phyloP scores from a whole-genome alignment of 2,113 vertebrate species.

The Echinops telfairi region DNA sequence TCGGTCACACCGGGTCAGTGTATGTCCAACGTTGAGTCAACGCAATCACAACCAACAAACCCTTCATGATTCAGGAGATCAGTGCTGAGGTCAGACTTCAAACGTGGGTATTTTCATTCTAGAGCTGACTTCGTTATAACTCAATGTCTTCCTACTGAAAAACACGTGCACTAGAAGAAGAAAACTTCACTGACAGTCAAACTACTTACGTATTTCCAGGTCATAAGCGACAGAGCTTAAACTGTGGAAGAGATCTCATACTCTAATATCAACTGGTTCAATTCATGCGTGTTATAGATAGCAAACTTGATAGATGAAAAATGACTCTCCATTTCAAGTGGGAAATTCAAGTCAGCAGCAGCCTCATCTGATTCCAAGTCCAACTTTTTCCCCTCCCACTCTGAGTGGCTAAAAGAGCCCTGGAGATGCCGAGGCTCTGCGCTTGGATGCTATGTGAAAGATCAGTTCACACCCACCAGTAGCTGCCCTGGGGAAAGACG shows the following conservation, averaged over 20 bases:
- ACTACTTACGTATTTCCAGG: neutral
- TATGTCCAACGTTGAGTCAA: neutral
- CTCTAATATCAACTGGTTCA: neutral
- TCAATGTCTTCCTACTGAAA: neutral
- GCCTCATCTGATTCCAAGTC: neutral
- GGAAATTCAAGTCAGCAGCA: neutral
- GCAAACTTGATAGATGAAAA: neutral
- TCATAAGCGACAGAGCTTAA: constrained; percentile 37
- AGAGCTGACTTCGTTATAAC: neutral
- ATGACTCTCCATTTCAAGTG: too few relatives aligned
- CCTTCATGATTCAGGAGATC: neutral
- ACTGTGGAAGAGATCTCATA: neutral
- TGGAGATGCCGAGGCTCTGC: too few relatives aligned
- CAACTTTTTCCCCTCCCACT: neutral
- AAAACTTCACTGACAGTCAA: neutral
- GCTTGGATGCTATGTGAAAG: too few relatives aligned
- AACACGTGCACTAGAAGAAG: neutral
- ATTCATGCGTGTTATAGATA: neutral
- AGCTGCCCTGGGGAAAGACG: too few relatives aligned
- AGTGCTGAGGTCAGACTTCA: neutral
- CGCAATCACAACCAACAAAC: neutral
- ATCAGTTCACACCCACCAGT: too few relatives aligned
- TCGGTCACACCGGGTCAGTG: neutral
- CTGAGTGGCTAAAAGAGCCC: too few relatives aligned
- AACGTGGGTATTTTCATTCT: neutral